Evolutionary conservation across 2,113 vertebrate genomes (phyloP).

Genomic region (human): GRCh38 chr4:77197001-77197500

Average conservation of each 20-base stretch:
- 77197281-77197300: not conserved
- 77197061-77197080: not conserved
- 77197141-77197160: not conserved
- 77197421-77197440: fast-evolving
- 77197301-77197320: not conserved
- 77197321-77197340: not conserved
- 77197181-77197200: not conserved
- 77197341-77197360: not conserved
- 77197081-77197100: not conserved
- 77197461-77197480: not conserved
- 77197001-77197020: not conserved
- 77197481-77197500: not conserved
- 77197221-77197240: not conserved
- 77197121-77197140: not conserved
- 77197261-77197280: not conserved
- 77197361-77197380: not conserved
- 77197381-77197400: not conserved
- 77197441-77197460: not conserved
- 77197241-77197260: not conserved
- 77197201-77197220: not conserved
- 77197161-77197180: not conserved
- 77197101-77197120: not conserved
- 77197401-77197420: not conserved
- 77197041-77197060: not conserved
- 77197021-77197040: not conserved